phyloP scores from a whole-genome alignment of 2,113 vertebrate species.

The Gallinago paraguaiae region DNA sequence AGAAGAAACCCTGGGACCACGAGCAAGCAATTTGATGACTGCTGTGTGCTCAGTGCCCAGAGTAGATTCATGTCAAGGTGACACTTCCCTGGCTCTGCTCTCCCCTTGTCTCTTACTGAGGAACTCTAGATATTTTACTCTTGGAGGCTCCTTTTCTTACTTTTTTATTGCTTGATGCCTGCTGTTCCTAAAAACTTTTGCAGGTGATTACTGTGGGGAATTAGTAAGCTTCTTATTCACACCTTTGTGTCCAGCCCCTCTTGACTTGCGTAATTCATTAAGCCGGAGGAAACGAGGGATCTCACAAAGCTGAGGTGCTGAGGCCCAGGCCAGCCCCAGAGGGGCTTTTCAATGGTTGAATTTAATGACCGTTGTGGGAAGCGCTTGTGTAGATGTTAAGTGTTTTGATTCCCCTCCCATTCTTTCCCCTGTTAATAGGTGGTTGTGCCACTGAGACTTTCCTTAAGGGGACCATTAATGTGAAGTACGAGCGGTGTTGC shows the following conservation, averaged over 20 bases:
- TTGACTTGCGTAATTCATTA: constrained; percentile 57
- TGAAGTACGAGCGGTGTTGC: background rate
- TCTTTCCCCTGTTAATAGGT: constrained; percentile 37
- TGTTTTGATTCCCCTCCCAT: background rate
- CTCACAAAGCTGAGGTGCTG: background rate
- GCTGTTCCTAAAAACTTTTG: constrained; percentile 43
- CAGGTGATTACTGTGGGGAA: constrained; percentile 64
- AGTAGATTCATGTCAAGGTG: constrained; percentile 39
- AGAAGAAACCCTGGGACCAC: background rate
- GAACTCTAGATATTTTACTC: background rate
- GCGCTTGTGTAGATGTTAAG: background rate
- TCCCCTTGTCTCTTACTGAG: background rate
- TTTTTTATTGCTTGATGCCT: constrained; percentile 34
- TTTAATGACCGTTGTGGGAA: constrained; percentile 14
- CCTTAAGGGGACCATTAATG: background rate
- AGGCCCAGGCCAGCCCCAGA: background rate
- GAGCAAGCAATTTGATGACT: constrained; percentile 26
- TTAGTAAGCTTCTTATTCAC: constrained; percentile 50
- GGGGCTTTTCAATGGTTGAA: background rate
- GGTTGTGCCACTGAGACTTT: background rate
- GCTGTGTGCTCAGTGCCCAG: background rate
- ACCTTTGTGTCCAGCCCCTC: constrained; percentile 35
- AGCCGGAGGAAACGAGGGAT: constrained; percentile 25
- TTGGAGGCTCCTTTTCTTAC: background rate
- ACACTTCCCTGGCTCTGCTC: constrained; percentile 35